Evolutionary conservation across 2,888 invertebrate species (phyloP).

Genomic region (Drosophila affinis): DNA sequence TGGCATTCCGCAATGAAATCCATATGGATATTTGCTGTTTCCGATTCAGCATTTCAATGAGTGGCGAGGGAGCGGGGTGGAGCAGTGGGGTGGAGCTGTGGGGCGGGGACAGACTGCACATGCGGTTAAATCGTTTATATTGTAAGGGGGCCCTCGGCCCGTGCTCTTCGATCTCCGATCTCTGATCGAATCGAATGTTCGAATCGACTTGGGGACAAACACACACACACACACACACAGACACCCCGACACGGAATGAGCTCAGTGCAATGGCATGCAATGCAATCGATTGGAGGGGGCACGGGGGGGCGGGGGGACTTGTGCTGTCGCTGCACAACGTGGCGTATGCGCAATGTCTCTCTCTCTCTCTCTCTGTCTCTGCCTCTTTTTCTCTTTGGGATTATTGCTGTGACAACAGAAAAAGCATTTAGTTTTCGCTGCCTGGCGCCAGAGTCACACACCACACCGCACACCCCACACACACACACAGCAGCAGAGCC

Average conservation of each 20-base stretch:
- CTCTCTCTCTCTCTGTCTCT: neutral
- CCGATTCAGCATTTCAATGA: conserved; percentile 69
- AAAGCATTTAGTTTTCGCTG: conserved; percentile 31
- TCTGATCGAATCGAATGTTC: conserved; percentile 36
- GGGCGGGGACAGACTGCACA: conserved; percentile 46
- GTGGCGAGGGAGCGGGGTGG: neutral
- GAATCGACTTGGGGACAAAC: conserved; percentile 52
- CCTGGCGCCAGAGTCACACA: conserved; percentile 61
- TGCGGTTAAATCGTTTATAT: conserved; percentile 67
- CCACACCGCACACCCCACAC: neutral
- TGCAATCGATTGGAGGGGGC: conserved; percentile 61
- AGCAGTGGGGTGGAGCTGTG: neutral
- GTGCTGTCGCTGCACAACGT: conserved; percentile 67
- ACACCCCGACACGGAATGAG: conserved; percentile 70
- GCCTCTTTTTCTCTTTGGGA: conserved; percentile 4
- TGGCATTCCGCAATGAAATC: conserved; percentile 47
- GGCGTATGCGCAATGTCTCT: conserved; percentile 74
- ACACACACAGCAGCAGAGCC: conserved; percentile 27
- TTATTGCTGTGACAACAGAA: conserved; percentile 51
- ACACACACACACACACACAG: conserved; percentile 43
- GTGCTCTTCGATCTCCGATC: conserved; percentile 2
- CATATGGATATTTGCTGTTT: conserved; percentile 50
- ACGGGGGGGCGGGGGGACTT: neutral
- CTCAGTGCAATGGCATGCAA: conserved; percentile 76
- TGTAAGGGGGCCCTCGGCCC: conserved; percentile 28